Percentiles rank a stretch among this genome's conserved stretches.
Evolutionary conservation across 2,113 vertebrate species (phyloP).

Genomic region (Crotalus horridus): DNA sequence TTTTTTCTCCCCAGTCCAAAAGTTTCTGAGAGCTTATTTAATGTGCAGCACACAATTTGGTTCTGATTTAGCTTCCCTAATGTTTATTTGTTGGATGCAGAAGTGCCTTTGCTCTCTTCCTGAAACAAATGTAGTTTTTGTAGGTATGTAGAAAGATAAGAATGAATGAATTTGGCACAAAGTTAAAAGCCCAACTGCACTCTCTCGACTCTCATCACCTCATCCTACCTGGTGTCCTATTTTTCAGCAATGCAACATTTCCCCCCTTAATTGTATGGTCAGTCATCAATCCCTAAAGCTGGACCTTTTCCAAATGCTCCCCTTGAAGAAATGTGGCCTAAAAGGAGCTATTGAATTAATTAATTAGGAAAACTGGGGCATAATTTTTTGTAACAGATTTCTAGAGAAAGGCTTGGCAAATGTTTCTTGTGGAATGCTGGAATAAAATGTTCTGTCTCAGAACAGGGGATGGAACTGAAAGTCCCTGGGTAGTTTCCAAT

Average conservation of each 20-base stretch:
- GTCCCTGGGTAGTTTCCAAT: neutral
- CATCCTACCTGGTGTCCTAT: neutral
- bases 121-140: slow-evolving; percentile 1
- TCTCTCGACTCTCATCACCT: neutral
- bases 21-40: neutral
- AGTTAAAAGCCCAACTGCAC: neutral
- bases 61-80: slow-evolving; percentile 5
- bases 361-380: neutral
- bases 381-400: neutral
- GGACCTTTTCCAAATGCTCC: neutral
- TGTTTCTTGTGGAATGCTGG: neutral
- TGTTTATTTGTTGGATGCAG: slow-evolving; percentile 1
- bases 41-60: neutral
- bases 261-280: neutral
- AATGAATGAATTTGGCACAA: slow-evolving; percentile 8
- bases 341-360: neutral
- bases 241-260: neutral
- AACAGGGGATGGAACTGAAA: neutral
- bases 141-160: slow-evolving; percentile 22
- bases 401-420: neutral
- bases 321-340: neutral
- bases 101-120: neutral
- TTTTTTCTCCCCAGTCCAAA: neutral
- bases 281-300: neutral
- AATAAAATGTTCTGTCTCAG: neutral